Evolutionary conservation across 2,888 invertebrate genomes (phyloP).

Genomic region (Andrena bucephala): DNA sequence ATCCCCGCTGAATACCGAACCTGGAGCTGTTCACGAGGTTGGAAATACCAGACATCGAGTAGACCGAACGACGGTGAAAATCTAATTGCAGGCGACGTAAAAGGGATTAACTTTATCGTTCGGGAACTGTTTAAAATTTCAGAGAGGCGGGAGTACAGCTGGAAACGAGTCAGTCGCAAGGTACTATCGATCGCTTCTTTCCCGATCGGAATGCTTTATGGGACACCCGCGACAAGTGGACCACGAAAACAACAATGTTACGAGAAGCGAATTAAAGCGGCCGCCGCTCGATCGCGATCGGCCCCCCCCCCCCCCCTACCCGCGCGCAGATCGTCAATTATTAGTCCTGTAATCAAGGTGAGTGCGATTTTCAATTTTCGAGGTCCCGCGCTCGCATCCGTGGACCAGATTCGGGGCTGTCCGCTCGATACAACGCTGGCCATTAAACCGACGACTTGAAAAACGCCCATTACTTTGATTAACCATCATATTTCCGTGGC

Average conservation of each 20-base stretch:
- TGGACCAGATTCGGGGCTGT: slow-evolving; percentile 20
- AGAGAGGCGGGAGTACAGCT: background rate
- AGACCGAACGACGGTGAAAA: slow-evolving; percentile 35
- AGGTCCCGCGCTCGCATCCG: slow-evolving; percentile 36
- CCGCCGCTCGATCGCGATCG: slow-evolving; percentile 41
- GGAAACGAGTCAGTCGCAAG: background rate
- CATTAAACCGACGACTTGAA: slow-evolving; percentile 67
- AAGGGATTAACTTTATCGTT: slow-evolving; percentile 39
- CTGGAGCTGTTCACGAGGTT: background rate
- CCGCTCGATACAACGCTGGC: slow-evolving; percentile 15
- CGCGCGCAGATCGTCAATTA: slow-evolving; percentile 71
- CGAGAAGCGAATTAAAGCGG: slow-evolving; percentile 50
- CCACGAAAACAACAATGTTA: slow-evolving; percentile 58
- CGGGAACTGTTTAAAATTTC: slow-evolving; percentile 6
- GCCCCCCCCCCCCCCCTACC: too few relatives aligned
- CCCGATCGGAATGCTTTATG: slow-evolving; percentile 9
- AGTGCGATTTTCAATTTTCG: slow-evolving; percentile 80
- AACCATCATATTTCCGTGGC: slow-evolving; percentile 75
- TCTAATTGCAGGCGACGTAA: slow-evolving; percentile 43
- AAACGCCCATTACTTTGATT: slow-evolving; percentile 80
- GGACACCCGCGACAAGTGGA: slow-evolving; percentile 31
- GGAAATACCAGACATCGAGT: slow-evolving; percentile 1
- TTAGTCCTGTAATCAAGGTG: slow-evolving; percentile 78
- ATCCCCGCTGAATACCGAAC: slow-evolving; percentile 6
- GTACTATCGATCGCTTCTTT: background rate